phyloP scores from a whole-genome alignment of 2,888 invertebrate genomes.

The Agonum fuliginosum region DNA sequence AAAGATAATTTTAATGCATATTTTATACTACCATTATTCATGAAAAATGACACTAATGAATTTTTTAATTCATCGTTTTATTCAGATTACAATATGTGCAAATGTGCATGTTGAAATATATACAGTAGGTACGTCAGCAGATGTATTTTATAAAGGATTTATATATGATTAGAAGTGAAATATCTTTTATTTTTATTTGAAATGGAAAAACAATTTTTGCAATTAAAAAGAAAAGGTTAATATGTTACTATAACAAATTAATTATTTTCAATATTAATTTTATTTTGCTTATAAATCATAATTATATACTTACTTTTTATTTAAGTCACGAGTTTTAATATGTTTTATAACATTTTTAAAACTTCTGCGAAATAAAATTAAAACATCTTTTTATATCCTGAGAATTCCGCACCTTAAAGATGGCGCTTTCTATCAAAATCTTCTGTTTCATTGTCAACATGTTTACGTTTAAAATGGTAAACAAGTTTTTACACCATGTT shows the following conservation, averaged over 20 bases:
- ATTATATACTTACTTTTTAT: no score
- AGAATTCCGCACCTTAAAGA: slow-evolving; percentile 9
- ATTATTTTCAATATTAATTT: no score
- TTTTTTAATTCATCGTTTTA: no score
- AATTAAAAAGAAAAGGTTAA: background rate
- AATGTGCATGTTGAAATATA: no score
- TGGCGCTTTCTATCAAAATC: slow-evolving; percentile 44
- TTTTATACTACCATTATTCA: no score
- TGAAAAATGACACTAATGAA: no score
- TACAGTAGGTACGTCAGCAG: background rate
- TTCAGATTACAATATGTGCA: no score
- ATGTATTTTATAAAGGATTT: background rate
- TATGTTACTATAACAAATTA: background rate
- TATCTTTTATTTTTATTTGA: background rate
- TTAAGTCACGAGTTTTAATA: no score
- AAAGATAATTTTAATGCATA: no score
- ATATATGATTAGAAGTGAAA: background rate
- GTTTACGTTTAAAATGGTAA: slow-evolving; percentile 53
- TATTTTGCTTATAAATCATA: no score
- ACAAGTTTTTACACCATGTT: slow-evolving; percentile 47
- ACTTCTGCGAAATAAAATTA: no score
- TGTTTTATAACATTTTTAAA: no score
- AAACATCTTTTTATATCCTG: slow-evolving; percentile 11
- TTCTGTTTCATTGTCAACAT: slow-evolving; percentile 49
- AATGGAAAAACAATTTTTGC: background rate